Base-by-base conservation (phyloP, 2,797 vertebrate genomes). In the Pterois miles region DNA sequence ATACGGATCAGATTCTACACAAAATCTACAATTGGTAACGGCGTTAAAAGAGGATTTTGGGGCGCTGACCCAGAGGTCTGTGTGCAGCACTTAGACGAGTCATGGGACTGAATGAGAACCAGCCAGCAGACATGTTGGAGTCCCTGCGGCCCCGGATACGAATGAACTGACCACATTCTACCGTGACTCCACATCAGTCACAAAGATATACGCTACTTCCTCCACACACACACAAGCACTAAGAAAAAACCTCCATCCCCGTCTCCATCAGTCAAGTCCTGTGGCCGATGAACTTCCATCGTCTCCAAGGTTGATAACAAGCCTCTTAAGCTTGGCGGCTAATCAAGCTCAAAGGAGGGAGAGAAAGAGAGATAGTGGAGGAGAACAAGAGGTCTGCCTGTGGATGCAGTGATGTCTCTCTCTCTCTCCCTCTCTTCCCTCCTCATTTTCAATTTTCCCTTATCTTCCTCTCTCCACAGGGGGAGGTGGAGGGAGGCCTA, bases 251-350 rank as follows among this genome's bases (percentile, higher is more conserved):
- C 71, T 81, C 86, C 81, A 71, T 82, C 85, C 86, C 71, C 76
- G 34, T 75, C 82, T 89, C 86, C 88, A 93, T 91, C 87, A 87
- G 87, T 90, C 87, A 89, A 69, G 81, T 76, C 83, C 81, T 76
- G 82, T 48, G 82, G 87, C 82, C 83, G 80, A 92, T 90, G 89
- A 91, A 92, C 90, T 89, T 93, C 91, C 88, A 91, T 91, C 91
- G 86, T 93, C 93, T 91, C 90, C 84, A 66, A 56, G 34, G 76
- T 90, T 93, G 93, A 94, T 94, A 93, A 93, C 90, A 83, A 92
- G 88, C 83, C 90, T 89, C 92, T 93, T 91, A 90, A 92, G 88
- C 89, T 79, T 66, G 85, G 81, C 83, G 86, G 91, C 89, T 90
- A 92, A 92, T 94, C 93, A 93, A 90, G 88, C 90, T 88, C 90